phyloP scores from a whole-genome alignment of 2,797 vertebrate species.

The Botia kubotai region DNA sequence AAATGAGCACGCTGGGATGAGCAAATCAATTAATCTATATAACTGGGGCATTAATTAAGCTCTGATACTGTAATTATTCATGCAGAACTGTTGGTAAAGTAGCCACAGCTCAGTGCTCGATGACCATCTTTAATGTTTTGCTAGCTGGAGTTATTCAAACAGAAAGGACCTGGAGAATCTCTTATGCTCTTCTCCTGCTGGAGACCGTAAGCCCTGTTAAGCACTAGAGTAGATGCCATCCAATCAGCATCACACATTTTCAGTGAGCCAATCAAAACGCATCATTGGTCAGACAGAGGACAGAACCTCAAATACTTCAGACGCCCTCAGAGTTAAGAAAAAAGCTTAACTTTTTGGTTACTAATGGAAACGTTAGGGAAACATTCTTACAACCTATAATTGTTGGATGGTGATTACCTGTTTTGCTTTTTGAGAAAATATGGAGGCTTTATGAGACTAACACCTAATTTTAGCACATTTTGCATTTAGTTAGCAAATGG shows the following conservation, averaged over 20 bases:
- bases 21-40: slow-evolving; percentile 5
- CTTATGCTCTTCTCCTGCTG: neutral
- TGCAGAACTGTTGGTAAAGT: slow-evolving; percentile 30
- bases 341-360: too few relatives aligned
- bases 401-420: too few relatives aligned
- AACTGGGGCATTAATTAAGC: slow-evolving; percentile 17
- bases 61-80: slow-evolving; percentile 29
- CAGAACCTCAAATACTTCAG: neutral
- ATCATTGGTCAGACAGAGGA: neutral
- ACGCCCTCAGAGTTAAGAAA: neutral
- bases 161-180: neutral
- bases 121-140: neutral
- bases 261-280: neutral
- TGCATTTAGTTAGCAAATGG: neutral
- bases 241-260: neutral
- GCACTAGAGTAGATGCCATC: neutral
- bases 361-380: too few relatives aligned
- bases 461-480: neutral
- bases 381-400: too few relatives aligned
- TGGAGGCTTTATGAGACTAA: too few relatives aligned
- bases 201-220: neutral
- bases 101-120: neutral
- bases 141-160: slow-evolving; percentile 18
- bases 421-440: too few relatives aligned
- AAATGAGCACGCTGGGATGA: neutral